Percentiles rank a stretch among this genome's conserved stretches.
Conservation (phyloP, 2,888 invertebrate genomes). For the Scaptomyza polygonia region DNA sequence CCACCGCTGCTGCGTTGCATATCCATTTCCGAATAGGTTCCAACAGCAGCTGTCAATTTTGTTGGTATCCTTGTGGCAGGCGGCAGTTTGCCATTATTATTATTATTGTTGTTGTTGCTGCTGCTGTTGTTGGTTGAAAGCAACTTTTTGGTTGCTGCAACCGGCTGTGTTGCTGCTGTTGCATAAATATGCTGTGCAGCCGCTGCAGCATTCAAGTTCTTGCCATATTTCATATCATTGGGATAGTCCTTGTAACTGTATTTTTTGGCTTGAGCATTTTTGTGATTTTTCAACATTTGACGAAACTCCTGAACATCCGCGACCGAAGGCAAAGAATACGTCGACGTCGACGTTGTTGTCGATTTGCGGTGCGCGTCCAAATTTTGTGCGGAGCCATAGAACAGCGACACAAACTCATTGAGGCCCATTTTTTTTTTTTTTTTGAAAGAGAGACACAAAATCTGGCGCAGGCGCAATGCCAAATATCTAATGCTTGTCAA, state of each 20-base stretch:
- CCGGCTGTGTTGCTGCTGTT: constrained; percentile 25
- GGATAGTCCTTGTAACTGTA: constrained; percentile 79
- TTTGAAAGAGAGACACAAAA: not conserved
- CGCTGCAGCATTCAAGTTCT: constrained; percentile 53
- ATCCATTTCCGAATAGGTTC: constrained; percentile 18
- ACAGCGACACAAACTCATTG: constrained; percentile 84
- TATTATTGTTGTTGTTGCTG: constrained; percentile 27
- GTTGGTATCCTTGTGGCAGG: constrained; percentile 73
- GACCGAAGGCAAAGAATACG: constrained; percentile 70
- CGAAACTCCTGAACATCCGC: constrained; percentile 75
- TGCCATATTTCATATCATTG: constrained; percentile 76
- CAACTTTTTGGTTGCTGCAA: constrained; percentile 53
- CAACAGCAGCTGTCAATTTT: constrained; percentile 35
- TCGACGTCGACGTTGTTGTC: constrained; percentile 62
- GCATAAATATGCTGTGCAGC: constrained; percentile 37
- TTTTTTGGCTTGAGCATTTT: constrained; percentile 80
- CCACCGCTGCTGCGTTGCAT: constrained; percentile 13
- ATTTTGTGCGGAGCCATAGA: constrained; percentile 83
- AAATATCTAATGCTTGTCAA: constrained; percentile 41
- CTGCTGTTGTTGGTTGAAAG: constrained; percentile 36
- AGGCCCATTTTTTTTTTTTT: constrained; percentile 77
- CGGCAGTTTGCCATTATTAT: constrained; percentile 38
- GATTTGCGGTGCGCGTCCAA: constrained; percentile 69
- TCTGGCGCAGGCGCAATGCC: constrained; percentile 46
- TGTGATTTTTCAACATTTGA: constrained; percentile 83